Percentiles rank a stretch among this genome's conserved stretches.
Conservation (phyloP, 1,140 invertebrate species). For the Rhyacophila brunnea region DNA sequence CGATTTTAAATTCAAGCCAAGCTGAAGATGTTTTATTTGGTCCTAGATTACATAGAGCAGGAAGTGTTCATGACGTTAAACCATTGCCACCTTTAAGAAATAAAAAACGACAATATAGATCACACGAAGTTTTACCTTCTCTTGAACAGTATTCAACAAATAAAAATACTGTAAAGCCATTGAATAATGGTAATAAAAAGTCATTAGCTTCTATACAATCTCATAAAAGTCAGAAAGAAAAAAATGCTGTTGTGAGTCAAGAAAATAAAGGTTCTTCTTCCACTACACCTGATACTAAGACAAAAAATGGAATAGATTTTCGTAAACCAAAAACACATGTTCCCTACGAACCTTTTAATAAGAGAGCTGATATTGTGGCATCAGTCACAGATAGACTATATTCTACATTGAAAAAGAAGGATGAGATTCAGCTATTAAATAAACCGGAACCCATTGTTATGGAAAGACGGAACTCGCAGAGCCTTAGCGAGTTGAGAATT, state of each 20-base stretch:
- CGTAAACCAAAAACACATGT: slow-evolving; percentile 19
- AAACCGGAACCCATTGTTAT: slow-evolving; percentile 46
- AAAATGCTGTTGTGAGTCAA: too few species aligned
- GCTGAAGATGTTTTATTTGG: slow-evolving; percentile 49
- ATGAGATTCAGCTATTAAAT: slow-evolving; percentile 52
- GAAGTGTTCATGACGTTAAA: slow-evolving; percentile 48
- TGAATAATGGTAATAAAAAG: too few species aligned
- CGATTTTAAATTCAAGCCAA: slow-evolving; percentile 42
- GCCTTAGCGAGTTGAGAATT: slow-evolving; percentile 53
- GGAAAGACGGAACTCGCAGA: slow-evolving; percentile 41
- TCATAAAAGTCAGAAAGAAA: too few species aligned
- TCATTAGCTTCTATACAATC: too few species aligned
- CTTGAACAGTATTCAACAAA: neutral
- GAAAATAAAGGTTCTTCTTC: too few species aligned
- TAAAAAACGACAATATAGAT: slow-evolving; percentile 47
- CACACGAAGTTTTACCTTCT: slow-evolving; percentile 46
- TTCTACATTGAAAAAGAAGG: slow-evolving; percentile 58
- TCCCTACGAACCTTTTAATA: slow-evolving; percentile 41
- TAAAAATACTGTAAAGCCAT: too few species aligned
- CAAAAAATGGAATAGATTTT: slow-evolving; percentile 17
- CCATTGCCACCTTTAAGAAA: slow-evolving; percentile 42
- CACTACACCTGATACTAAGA: slow-evolving; percentile 2
- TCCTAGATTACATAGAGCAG: slow-evolving; percentile 45
- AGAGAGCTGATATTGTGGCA: slow-evolving; percentile 65
- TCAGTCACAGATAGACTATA: slow-evolving; percentile 69